phyloP scores from a whole-genome alignment of 2,888 invertebrate genomes.

The Belgica antarctica region DNA sequence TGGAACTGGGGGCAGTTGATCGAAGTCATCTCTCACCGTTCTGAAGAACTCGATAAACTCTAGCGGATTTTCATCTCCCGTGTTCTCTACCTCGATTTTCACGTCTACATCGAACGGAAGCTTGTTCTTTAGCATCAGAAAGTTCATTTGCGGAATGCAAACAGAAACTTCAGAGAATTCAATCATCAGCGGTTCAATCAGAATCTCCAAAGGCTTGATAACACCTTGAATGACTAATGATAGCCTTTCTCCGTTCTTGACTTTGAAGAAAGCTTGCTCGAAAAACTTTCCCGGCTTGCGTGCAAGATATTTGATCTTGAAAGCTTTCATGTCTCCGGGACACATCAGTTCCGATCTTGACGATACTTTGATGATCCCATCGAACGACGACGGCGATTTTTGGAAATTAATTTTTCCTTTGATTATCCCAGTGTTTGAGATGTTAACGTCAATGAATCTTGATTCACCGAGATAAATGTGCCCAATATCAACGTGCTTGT shows the following conservation, averaged over 20 bases:
- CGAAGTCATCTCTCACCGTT: background rate
- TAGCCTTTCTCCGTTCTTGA: slow-evolving; percentile 32
- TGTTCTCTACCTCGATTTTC: slow-evolving; percentile 16
- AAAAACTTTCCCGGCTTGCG: slow-evolving; percentile 30
- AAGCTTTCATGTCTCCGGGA: background rate
- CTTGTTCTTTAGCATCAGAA: background rate
- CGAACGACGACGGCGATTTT: background rate
- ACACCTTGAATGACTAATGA: slow-evolving; percentile 11
- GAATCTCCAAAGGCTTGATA: slow-evolving; percentile 12
- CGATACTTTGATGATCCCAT: slow-evolving; percentile 20
- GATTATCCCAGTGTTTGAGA: slow-evolving; percentile 6
- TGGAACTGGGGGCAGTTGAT: background rate
- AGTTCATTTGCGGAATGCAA: slow-evolving; percentile 27
- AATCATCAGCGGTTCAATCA: background rate
- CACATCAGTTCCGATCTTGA: slow-evolving; percentile 10
- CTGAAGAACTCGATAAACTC: slow-evolving; percentile 29
- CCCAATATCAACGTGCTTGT: background rate
- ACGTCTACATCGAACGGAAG: slow-evolving; percentile 18
- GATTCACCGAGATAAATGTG: slow-evolving; percentile 16
- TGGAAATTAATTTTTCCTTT: slow-evolving; percentile 21
- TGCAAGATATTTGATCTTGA: slow-evolving; percentile 21
- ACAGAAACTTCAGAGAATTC: background rate
- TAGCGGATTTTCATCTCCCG: slow-evolving; percentile 17
- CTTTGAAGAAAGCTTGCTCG: slow-evolving; percentile 27
- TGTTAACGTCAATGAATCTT: slow-evolving; percentile 2